Conservation (phyloP, 2,113 vertebrate species). For the Otis tarda region DNA sequence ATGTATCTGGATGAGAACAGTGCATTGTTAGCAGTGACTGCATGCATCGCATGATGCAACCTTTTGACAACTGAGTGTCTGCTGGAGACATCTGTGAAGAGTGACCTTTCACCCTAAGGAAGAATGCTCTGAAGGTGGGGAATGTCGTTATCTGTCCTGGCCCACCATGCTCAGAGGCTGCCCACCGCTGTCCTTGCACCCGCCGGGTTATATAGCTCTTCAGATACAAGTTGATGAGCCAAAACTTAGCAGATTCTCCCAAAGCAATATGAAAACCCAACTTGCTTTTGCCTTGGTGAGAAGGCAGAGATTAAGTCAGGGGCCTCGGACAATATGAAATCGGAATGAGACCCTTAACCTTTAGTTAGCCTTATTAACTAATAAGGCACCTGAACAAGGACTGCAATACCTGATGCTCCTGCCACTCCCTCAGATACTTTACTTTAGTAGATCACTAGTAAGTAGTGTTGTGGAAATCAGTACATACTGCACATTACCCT, state of each 20-base stretch:
- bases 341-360: neutral
- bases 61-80: slow-evolving; percentile 90
- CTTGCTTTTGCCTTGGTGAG: neutral
- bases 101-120: slow-evolving; percentile 88
- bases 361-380: neutral
- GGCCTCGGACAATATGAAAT: neutral
- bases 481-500: neutral
- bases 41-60: slow-evolving; percentile 82
- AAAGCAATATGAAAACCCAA: neutral
- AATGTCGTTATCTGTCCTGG: slow-evolving; percentile 77
- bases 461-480: neutral
- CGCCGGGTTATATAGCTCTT: neutral
- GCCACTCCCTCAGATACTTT: neutral
- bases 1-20: slow-evolving; percentile 70
- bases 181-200: slow-evolving; percentile 20
- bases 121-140: slow-evolving; percentile 89
- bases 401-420: neutral
- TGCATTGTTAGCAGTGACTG: slow-evolving; percentile 82
- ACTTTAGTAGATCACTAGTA: neutral
- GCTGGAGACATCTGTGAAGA: slow-evolving; percentile 88
- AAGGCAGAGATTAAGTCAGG: neutral
- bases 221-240: neutral
- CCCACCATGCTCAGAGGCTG: slow-evolving; percentile 74
- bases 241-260: slow-evolving; percentile 9
- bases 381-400: neutral